Conservation (phyloP, 2,888 invertebrate genomes). For the Lasius fuliginosus region DNA sequence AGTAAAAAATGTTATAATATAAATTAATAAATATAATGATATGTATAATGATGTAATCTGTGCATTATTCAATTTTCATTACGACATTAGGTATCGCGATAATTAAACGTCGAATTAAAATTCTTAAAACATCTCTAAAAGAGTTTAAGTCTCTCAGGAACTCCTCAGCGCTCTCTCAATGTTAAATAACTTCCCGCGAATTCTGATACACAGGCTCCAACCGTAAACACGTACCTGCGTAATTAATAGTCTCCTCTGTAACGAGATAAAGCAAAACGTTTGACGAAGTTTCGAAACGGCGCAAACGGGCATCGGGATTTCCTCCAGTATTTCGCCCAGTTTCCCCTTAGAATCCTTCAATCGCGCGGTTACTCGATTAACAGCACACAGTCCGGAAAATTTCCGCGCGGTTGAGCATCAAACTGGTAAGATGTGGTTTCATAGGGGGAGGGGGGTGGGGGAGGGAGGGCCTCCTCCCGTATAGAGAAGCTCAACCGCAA, state of each 20-base stretch:
- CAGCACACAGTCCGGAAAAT: constrained; percentile 35
- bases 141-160: neutral
- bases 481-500: constrained; percentile 11
- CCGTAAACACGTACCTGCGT: neutral
- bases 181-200: neutral
- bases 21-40: neutral
- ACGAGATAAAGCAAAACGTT: constrained; percentile 28
- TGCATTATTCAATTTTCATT: neutral
- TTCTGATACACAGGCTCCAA: neutral
- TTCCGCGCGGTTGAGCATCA: constrained; percentile 58
- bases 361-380: constrained; percentile 52
- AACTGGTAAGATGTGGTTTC: constrained; percentile 61
- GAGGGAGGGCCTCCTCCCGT: neutral
- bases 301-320: constrained; percentile 15
- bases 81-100: neutral
- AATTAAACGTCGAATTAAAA: neutral
- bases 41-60: neutral
- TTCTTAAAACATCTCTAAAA: neutral
- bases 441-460: neutral
- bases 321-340: constrained; percentile 21
- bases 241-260: neutral
- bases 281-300: constrained; percentile 21
- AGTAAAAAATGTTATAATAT: neutral
- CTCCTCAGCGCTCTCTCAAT: too few relatives aligned
- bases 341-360: constrained; percentile 38